Percentiles rank a stretch among this genome's conserved stretches.
Conservation (phyloP, 2,888 invertebrate species). For the Coelogynopora nodosa region DNA sequence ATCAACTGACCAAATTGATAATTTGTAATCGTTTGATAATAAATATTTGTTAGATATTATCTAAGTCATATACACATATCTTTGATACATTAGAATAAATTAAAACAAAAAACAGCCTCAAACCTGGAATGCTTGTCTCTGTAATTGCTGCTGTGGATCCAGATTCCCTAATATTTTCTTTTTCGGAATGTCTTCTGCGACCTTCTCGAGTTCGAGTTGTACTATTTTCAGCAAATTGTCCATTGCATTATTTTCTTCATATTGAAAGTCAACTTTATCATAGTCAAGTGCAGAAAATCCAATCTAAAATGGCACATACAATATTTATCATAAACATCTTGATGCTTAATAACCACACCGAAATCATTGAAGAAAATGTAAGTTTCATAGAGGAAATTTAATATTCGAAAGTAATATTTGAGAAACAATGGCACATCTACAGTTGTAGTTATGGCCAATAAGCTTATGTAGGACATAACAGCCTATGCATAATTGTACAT, state of each 20-base stretch:
- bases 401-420: too few species aligned
- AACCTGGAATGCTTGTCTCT: constrained; percentile 46
- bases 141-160: constrained; percentile 46
- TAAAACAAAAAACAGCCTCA: not conserved
- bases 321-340: not conserved
- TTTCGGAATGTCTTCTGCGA: not conserved
- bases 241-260: not conserved
- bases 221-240: not conserved
- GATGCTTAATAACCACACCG: not conserved
- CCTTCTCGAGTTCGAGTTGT: not conserved
- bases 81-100: too few species aligned
- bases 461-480: too few species aligned
- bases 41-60: too few species aligned
- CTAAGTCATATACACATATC: too few species aligned
- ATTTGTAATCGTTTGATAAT: too few species aligned
- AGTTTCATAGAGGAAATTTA: too few species aligned
- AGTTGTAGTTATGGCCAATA: not conserved
- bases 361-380: too few species aligned
- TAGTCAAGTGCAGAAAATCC: constrained; percentile 49
- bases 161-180: not conserved
- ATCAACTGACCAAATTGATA: too few species aligned
- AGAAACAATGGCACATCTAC: too few species aligned
- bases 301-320: constrained; percentile 45
- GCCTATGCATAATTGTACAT: too few species aligned
- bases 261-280: constrained; percentile 48